Evolutionary conservation across 2,888 invertebrate genomes (phyloP), one percentile per base, ranked within the genome.

Genomic region (Falcaria lacertinaria): DNA sequence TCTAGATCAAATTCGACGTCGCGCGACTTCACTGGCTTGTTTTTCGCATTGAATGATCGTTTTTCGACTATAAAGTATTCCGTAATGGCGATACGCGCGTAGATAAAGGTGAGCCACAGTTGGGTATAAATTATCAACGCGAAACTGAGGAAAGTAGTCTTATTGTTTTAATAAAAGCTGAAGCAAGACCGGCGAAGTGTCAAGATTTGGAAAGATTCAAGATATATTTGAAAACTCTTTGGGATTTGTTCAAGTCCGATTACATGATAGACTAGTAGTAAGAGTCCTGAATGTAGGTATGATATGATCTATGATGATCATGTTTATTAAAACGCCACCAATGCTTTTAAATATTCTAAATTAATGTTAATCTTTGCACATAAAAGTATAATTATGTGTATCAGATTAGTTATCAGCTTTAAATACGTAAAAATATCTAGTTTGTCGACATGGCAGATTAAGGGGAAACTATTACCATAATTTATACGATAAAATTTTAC

Each of bases 1-100:
- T 74, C 72, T 80, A 80, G 75, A 82, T 84, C 85, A 81, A 84
- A 84, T 81, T 82, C 83, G 77, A 81, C 81, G 68, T 74, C 62
- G 67, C 71, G 74, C 73, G 62, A 74, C 71, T 78, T 72, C 64
- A 71, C 71, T 68, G 71, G 75, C 78, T 77, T 82, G 80, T 85
- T 85, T 83, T 82, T 78, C 74, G 64, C 62, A 58, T 67, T 77
- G 72, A 78, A 73, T 71, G 59, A 57, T 60, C 56, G 65, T 74
- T 80, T 76, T 79, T 69, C 64, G 59, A 48, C 69, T 64, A 77
- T 76, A 76, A 78, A 79, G 68, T 73, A 69, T 70, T 68, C 56
- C 51, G 70, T 74, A 75, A 81, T 74, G 64, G 70, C 66, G 69
- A 77, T 67, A 69, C 70, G 66, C 64, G 57, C 59, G 54, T 64